Evolutionary conservation across 2,888 invertebrate genomes (phyloP), one percentile per base, ranked within the genome.

Genomic region (Aleiodes alternator): DNA sequence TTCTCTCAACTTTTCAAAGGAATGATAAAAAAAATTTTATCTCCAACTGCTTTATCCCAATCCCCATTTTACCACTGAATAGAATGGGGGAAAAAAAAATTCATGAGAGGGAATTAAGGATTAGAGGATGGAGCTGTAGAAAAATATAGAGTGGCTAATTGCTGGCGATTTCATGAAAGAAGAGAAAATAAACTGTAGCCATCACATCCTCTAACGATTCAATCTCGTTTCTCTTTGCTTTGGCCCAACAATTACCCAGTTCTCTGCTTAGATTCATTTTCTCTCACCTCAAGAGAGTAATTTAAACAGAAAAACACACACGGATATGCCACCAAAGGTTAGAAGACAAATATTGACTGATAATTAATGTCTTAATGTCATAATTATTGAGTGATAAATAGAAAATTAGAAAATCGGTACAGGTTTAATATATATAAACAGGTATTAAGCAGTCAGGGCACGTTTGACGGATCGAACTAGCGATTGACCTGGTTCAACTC

Each of bases 401-500:
- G 12, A 55, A 55, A 16, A 66, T 64, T 48, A 38, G 11, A 57
- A 69, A 64, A 69, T 73, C 59, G 53, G 50, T 14, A 56, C 59
- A 70, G 34, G 70, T 70, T 34, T 34, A 56, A 57, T 29, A 51
- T 70, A 43, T 43, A 64, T 68, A 48, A 51, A 43, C 59, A 66
- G 66, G 68, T 55, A 55, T 82, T 84, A 81, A 78, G 82, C 79
- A 84, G 79, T 78, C 81, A 38, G 66, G 80, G 80, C 84, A 86
- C 85, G 84, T 86, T 83, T 82, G 78, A 81, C 81, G 82, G 84
- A 81, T 83, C 81, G 82, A 84, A 81, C 83, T 82, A 79, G 83
- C 82, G 84, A 86, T 85, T 84, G 86, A 86, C 86, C 86, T 83
- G 85, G 82, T 86, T 86, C 68, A 68, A 50, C 68, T 68, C 51